Evolutionary conservation across 1,140 invertebrate species (phyloP).

Genomic region (Heliconius himera): DNA sequence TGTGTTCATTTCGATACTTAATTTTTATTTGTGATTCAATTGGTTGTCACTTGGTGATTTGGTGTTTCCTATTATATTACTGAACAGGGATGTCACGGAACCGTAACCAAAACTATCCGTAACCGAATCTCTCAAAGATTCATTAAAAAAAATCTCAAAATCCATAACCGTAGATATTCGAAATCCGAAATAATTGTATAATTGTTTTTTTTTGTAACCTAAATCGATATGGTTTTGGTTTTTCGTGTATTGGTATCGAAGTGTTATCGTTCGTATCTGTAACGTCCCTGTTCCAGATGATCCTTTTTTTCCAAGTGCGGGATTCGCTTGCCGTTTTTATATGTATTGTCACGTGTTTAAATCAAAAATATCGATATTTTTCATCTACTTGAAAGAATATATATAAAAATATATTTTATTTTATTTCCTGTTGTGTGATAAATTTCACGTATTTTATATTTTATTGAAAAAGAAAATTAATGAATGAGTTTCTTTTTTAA

Average conservation of each 20-base stretch:
- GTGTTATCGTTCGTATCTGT: too few relatives aligned
- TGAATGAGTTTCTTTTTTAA: conserved; percentile 1
- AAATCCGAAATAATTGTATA: too few relatives aligned
- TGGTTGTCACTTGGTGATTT: conserved; percentile 24
- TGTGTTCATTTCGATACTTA: conserved; percentile 43
- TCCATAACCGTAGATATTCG: too few relatives aligned
- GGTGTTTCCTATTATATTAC: conserved; percentile 3
- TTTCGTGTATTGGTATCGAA: too few relatives aligned
- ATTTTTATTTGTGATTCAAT: conserved; percentile 32
- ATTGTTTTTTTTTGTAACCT: too few relatives aligned
- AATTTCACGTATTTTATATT: conserved; percentile 30
- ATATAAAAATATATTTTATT: conserved; percentile 23
- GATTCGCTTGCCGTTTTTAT: conserved; percentile 17
- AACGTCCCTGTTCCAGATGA: background rate
- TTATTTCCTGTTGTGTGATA: conserved; percentile 27
- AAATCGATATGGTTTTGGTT: too few relatives aligned
- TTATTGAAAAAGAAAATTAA: conserved; percentile 22
- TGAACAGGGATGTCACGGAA: background rate
- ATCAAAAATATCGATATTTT: background rate
- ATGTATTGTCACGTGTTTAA: conserved; percentile 30
- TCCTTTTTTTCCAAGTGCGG: conserved; percentile 14
- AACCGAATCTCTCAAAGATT: too few relatives aligned
- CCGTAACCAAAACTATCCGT: too few relatives aligned
- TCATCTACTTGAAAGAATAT: background rate
- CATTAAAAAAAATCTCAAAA: too few relatives aligned